These are phyloP conservation scores for Orthonevra nobilis DNA, from an alignment of 2,888 invertebrate genomes.

Conservation along the genomic window DNA sequence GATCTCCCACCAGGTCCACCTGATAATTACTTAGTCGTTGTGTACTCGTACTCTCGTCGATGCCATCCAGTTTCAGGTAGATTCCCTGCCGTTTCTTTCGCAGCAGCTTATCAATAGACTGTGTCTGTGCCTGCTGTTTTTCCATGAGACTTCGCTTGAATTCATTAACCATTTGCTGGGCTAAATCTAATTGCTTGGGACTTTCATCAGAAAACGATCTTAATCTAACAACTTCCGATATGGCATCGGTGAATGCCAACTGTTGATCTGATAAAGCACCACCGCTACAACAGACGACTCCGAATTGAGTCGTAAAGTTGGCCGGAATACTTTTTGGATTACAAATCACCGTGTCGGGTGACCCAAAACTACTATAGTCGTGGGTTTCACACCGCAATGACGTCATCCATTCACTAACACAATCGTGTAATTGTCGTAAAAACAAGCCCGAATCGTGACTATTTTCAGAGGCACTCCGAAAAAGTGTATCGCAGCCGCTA, in stretches of 20 bases:
- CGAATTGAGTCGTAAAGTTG: too few relatives aligned
- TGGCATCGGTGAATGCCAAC: not conserved
- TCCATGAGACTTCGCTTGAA: conserved; percentile 77
- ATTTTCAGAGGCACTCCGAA: conserved; percentile 31
- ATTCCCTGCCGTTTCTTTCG: conserved; percentile 72
- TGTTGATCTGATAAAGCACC: not conserved
- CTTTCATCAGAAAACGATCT: conserved; percentile 37
- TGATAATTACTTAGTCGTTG: conserved; percentile 38
- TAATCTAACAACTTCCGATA: conserved; percentile 2
- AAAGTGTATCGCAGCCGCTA: conserved; percentile 13
- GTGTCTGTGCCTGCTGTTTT: conserved; percentile 71
- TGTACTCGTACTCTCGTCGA: conserved; percentile 54
- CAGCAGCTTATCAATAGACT: conserved; percentile 48
- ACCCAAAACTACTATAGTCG: conserved; percentile 73
- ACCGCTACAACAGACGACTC: too few relatives aligned
- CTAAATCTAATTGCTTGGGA: conserved; percentile 34
- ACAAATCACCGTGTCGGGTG: conserved; percentile 73
- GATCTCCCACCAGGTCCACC: conserved; percentile 50
- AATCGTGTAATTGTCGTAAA: too few relatives aligned
- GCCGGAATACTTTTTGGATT: conserved; percentile 79
- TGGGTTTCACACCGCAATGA: conserved; percentile 77
- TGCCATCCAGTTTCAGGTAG: conserved; percentile 71
- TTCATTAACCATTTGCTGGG: conserved; percentile 74
- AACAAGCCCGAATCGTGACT: conserved; percentile 50
- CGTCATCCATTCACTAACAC: conserved; percentile 78